Percentiles rank a stretch among this genome's conserved stretches.
Conservation (phyloP, 64 coral and sea anemone species). For the Porites lutea region DNA sequence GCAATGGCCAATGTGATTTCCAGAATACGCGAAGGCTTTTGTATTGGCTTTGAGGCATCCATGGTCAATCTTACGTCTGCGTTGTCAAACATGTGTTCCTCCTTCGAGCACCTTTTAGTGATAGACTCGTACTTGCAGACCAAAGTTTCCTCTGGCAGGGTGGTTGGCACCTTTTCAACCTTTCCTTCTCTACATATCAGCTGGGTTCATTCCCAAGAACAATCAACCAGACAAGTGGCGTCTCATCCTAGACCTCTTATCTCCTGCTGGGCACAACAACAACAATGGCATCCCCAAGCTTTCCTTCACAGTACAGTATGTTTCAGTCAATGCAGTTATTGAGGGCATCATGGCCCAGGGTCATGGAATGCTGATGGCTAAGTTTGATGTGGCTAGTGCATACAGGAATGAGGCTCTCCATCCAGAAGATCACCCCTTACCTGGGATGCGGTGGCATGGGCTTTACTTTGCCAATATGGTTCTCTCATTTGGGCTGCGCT, state of each 20-base stretch:
- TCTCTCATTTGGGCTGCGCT: neutral
- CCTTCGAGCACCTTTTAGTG: too few species aligned
- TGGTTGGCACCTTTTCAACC: neutral
- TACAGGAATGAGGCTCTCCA: conserved; percentile 20
- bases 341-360: neutral
- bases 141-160: neutral
- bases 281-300: conserved; percentile 27
- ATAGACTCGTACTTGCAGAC: neutral
- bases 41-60: conserved; percentile 5
- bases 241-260: conserved; percentile 55
- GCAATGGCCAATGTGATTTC: conserved; percentile 3
- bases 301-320: neutral
- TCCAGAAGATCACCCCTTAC: neutral
- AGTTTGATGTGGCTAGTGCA: conserved; percentile 17
- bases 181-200: conserved; percentile 1
- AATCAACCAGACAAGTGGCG: conserved; percentile 49
- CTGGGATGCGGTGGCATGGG: neutral
- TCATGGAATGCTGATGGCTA: neutral
- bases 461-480: neutral
- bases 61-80: neutral
- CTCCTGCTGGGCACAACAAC: neutral
- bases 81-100: neutral
- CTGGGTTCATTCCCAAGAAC: conserved; percentile 36
- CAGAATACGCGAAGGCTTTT: conserved; percentile 38
- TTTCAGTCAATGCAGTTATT: neutral